A percentile compares a stretch with the other conserved stretches of the same genome.
Evolutionary conservation across 2,797 vertebrate species (phyloP).

Genomic region (Cottoperca gobio): DNA sequence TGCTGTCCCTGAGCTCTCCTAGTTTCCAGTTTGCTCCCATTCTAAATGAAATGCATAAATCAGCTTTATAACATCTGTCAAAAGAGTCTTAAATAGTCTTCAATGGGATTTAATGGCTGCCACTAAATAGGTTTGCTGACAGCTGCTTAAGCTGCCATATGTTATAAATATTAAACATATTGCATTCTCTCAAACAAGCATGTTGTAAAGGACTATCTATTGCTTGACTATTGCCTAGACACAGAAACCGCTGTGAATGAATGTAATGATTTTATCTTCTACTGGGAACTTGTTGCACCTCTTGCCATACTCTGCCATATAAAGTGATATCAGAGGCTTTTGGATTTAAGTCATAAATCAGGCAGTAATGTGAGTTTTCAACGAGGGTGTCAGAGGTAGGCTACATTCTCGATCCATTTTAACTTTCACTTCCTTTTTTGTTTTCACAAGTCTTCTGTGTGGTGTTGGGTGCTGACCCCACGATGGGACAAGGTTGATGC

Average conservation of each 20-base stretch:
- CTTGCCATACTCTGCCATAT: not conserved
- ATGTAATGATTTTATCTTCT: slow-evolving; percentile 9
- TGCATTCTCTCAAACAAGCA: not conserved
- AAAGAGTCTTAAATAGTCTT: not conserved
- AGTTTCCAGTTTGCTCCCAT: not conserved
- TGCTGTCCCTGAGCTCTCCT: not conserved
- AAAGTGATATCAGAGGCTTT: not conserved
- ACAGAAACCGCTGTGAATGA: not conserved
- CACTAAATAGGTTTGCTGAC: not conserved
- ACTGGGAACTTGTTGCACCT: not conserved
- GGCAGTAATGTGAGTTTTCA: not conserved
- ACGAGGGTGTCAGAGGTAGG: not conserved
- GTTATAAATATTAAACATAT: not conserved
- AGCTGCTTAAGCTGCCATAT: not conserved
- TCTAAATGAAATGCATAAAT: not conserved
- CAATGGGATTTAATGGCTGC: not conserved
- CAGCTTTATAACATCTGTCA: not conserved
- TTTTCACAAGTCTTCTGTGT: not conserved
- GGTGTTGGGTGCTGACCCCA: not conserved
- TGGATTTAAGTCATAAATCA: not conserved
- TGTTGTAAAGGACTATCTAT: not conserved
- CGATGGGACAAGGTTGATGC: not conserved
- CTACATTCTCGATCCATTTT: not conserved
- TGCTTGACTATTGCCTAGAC: not conserved
- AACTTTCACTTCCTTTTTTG: not conserved